phyloP scores from a whole-genome alignment of 2,888 invertebrate genomes.

The Stramonita haemastoma region DNA sequence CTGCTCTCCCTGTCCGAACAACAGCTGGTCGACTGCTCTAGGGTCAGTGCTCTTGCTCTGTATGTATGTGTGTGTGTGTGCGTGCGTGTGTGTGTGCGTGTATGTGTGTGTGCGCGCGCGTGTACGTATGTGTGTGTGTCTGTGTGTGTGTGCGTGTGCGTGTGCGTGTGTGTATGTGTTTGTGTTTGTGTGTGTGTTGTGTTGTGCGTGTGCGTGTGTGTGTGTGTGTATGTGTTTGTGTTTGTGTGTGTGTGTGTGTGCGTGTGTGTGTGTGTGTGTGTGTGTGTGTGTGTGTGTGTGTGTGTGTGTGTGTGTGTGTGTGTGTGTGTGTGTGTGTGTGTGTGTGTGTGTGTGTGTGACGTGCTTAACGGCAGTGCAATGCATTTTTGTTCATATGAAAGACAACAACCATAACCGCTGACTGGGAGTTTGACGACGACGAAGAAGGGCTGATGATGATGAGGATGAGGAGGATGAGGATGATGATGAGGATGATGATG shows the following conservation, averaged over 20 bases:
- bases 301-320: too few relatives aligned
- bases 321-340: too few relatives aligned
- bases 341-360: too few relatives aligned
- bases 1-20: conserved; percentile 80
- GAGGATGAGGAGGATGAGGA: not conserved
- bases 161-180: not conserved
- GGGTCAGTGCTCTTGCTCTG: not conserved
- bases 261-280: too few relatives aligned
- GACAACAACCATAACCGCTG: too few relatives aligned
- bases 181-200: not conserved
- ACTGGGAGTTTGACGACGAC: not conserved
- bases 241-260: not conserved
- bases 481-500: not conserved
- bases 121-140: not conserved
- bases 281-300: too few relatives aligned
- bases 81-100: not conserved
- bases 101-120: not conserved
- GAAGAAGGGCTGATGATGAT: not conserved
- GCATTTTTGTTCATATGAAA: too few relatives aligned
- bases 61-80: not conserved
- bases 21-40: conserved; percentile 78
- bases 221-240: too few relatives aligned
- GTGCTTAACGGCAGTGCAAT: too few relatives aligned
- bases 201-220: not conserved
- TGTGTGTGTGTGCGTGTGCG: not conserved